These are phyloP conservation scores for Megalonaias nervosa DNA, from an alignment of 1,140 invertebrate genomes.

Conservation along the genomic window DNA sequence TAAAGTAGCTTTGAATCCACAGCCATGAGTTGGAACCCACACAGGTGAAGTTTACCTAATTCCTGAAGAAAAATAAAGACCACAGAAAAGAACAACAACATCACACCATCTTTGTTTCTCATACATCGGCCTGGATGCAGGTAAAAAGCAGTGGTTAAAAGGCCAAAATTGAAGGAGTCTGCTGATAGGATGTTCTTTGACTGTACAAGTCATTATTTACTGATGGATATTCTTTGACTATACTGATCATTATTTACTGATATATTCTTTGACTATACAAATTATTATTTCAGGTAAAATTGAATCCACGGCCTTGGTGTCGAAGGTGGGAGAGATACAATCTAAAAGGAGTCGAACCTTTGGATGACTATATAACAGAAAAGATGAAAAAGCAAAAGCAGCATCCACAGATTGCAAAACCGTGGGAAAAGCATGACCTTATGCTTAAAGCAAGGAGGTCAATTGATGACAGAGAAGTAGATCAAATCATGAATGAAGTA, in stretches of 20 bases:
- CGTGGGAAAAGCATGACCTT: constrained; percentile 93
- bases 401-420: constrained; percentile 69
- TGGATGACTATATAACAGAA: constrained; percentile 1
- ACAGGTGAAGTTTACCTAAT: too few species aligned
- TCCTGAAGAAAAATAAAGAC: too few species aligned
- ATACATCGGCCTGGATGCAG: too few species aligned
- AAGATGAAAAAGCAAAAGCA: constrained; percentile 4
- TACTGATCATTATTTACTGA: background rate
- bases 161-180: too few species aligned
- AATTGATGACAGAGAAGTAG: too few species aligned
- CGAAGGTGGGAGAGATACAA: constrained; percentile 18
- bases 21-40: too few species aligned
- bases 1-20: too few species aligned
- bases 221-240: background rate
- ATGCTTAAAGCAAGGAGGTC: constrained; percentile 74
- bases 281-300: constrained; percentile 9
- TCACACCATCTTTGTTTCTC: too few species aligned
- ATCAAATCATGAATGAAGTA: too few species aligned
- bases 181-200: too few species aligned
- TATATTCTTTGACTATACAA: background rate
- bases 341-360: constrained; percentile 18
- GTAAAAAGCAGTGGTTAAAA: too few species aligned
- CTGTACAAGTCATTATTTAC: background rate
- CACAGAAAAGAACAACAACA: too few species aligned
- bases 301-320: constrained; percentile 21